Percentiles rank a stretch among this genome's conserved stretches.
Evolutionary conservation across 2,113 vertebrate genomes (phyloP).

Genomic region (Rousettus leschenaultii): DNA sequence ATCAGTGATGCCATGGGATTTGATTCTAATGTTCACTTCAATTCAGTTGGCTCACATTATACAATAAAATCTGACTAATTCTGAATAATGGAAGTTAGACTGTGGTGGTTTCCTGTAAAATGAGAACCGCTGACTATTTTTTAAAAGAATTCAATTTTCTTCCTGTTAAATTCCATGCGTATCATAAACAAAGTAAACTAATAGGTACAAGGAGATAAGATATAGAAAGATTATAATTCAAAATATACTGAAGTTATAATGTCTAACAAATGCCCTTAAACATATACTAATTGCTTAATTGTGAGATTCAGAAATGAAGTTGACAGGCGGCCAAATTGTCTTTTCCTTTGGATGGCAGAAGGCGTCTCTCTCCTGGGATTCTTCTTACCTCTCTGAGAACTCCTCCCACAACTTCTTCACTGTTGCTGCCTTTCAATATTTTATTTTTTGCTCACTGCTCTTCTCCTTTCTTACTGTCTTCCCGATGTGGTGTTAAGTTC

Average conservation of each 20-base stretch:
- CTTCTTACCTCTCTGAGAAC: neutral
- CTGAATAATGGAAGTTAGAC: constrained; percentile 46
- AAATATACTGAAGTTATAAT: neutral
- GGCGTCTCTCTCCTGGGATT: neutral
- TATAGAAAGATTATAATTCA: neutral
- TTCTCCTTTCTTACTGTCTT: neutral
- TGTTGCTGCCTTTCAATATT: neutral
- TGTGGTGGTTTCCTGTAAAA: constrained; percentile 18
- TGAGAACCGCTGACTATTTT: neutral
- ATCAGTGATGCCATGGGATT: neutral
- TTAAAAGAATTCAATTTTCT: constrained; percentile 39
- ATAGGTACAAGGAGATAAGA: constrained; percentile 3
- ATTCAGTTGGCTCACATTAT: constrained; percentile 28
- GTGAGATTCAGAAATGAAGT: neutral
- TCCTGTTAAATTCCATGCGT: neutral
- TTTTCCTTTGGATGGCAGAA: neutral
- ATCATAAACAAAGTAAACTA: constrained; percentile 2
- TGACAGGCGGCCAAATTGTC: neutral
- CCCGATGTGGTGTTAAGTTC: neutral
- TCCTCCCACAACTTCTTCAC: fast-evolving
- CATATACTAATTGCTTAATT: neutral
- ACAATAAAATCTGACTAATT: constrained; percentile 38
- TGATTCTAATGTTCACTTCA: neutral
- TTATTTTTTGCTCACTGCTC: neutral
- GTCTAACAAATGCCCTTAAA: neutral